Conservation (phyloP, 2,113 vertebrate species). For the Pelodiscus sinensis region DNA sequence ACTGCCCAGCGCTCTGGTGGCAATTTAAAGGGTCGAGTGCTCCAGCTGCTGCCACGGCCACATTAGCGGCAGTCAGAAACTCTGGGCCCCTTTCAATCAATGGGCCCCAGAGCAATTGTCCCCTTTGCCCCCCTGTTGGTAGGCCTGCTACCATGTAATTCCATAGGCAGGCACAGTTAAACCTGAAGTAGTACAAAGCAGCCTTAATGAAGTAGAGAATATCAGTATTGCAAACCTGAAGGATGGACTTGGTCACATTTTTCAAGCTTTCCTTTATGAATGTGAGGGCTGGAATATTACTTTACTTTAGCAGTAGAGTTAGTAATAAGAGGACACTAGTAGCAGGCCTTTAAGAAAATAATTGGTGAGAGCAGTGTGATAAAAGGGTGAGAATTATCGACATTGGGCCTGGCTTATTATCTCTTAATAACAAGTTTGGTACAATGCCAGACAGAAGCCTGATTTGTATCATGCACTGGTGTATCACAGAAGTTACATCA, state of each 20-base stretch:
- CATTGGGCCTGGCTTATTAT: not conserved
- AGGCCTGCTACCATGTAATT: not conserved
- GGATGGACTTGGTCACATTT: not conserved
- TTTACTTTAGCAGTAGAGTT: not conserved
- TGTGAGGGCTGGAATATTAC: conserved; percentile 1
- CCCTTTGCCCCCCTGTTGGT: too few relatives aligned
- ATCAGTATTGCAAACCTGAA: not conserved
- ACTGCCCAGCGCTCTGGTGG: too few relatives aligned
- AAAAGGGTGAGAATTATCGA: not conserved
- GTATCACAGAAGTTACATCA: not conserved
- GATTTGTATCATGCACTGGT: not conserved
- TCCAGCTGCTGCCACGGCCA: too few relatives aligned
- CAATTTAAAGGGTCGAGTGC: too few relatives aligned
- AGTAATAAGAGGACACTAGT: not conserved
- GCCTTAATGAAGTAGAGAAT: not conserved
- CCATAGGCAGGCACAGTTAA: not conserved
- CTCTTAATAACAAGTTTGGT: not conserved
- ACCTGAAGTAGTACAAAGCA: not conserved
- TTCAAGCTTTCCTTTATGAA: conserved; percentile 44
- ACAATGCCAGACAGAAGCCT: not conserved
- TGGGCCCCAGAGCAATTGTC: too few relatives aligned
- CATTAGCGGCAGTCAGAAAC: too few relatives aligned
- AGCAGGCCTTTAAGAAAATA: not conserved
- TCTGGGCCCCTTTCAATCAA: too few relatives aligned
- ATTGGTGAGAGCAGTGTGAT: not conserved